A percentile compares a stretch with the other conserved stretches of the same genome.
These are phyloP conservation scores for Camptogramma bilineatum DNA, from an alignment of 2,888 invertebrate species.

Conservation along the genomic window DNA sequence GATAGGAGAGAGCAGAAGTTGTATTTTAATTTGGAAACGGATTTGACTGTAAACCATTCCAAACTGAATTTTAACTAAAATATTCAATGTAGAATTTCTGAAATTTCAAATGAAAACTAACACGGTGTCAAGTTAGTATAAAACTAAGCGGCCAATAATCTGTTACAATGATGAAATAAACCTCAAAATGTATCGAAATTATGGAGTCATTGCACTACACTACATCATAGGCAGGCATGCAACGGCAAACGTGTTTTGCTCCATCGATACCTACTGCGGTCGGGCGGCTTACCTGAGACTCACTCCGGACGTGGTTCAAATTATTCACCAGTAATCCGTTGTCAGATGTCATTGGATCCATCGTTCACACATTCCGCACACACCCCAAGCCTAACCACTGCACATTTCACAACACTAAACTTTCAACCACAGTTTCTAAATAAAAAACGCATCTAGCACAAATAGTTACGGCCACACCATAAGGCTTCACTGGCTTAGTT, in stretches of 20 bases:
- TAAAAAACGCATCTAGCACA: constrained; percentile 63
- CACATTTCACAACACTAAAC: constrained; percentile 62
- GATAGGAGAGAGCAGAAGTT: too few relatives aligned
- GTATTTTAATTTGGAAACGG: neutral
- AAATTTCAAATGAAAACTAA: neutral
- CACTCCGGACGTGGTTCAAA: constrained; percentile 82
- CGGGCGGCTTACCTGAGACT: constrained; percentile 79
- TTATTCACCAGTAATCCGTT: constrained; percentile 82
- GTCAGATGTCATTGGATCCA: constrained; percentile 81
- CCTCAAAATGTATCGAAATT: constrained; percentile 38
- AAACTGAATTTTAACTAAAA: too few relatives aligned
- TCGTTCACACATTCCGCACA: constrained; percentile 69
- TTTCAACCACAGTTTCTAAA: constrained; percentile 55
- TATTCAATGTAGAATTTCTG: too few relatives aligned
- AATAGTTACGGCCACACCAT: constrained; percentile 57
- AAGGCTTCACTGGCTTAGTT: constrained; percentile 71
- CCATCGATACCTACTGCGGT: constrained; percentile 66
- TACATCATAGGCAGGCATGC: constrained; percentile 77
- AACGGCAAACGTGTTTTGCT: constrained; percentile 79
- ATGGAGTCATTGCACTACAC: constrained; percentile 78
- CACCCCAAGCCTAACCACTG: constrained; percentile 46
- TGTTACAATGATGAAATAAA: constrained; percentile 10
- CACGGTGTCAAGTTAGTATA: neutral
- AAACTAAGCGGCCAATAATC: neutral
- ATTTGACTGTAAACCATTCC: too few relatives aligned